These are phyloP conservation scores for Melolontha melolontha DNA, from an alignment of 2,888 invertebrate genomes.

Conservation along the genomic window DNA sequence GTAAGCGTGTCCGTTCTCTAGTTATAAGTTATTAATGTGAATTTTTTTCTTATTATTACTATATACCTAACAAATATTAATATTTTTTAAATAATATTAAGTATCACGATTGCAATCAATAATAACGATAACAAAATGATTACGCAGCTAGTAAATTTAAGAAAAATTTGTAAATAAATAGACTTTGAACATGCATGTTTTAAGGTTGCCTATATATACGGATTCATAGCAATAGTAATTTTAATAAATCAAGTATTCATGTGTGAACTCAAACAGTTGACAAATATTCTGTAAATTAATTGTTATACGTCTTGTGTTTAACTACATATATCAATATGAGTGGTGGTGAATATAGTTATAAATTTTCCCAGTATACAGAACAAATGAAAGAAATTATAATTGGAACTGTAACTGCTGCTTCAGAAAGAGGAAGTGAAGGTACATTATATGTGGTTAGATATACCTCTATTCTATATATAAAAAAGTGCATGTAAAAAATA, in stretches of 20 bases:
- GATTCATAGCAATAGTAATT: no score
- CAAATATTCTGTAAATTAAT: slow-evolving; percentile 1
- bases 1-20: no score
- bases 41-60: no score
- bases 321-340: slow-evolving; percentile 20
- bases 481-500: slow-evolving; percentile 27
- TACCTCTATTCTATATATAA: neutral
- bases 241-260: slow-evolving; percentile 11
- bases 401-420: slow-evolving; percentile 54
- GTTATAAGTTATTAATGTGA: no score
- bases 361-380: slow-evolving; percentile 59
- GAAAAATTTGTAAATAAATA: no score
- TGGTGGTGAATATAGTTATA: slow-evolving; percentile 46
- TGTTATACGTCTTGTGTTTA: neutral
- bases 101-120: no score
- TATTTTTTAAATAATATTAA: no score
- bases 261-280: neutral
- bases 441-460: slow-evolving; percentile 43
- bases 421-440: slow-evolving; percentile 59
- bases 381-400: slow-evolving; percentile 57
- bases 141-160: no score
- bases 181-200: no score
- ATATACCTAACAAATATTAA: no score
- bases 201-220: no score
- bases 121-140: no score